Conservation (phyloP, 2,113 vertebrate genomes). For the Eira barbara region DNA sequence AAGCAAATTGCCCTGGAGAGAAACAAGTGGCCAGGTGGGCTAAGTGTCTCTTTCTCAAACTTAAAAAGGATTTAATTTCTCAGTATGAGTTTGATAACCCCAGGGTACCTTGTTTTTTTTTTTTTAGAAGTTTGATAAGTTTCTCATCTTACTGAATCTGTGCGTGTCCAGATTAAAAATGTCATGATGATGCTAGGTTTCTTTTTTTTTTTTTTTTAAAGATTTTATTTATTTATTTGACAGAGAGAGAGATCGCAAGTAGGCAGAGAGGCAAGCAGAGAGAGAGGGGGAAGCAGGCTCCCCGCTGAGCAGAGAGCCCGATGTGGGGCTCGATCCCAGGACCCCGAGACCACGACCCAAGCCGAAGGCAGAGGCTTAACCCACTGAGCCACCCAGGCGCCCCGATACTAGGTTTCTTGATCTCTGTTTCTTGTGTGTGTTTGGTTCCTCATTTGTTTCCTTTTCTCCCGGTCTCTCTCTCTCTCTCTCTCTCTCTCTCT, state of each 20-base stretch:
- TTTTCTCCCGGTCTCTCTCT: background rate
- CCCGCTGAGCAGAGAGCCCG: too few species aligned
- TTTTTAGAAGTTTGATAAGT: background rate
- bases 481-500: background rate
- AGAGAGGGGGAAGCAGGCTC: too few species aligned
- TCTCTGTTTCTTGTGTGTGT: background rate
- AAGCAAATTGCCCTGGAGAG: background rate
- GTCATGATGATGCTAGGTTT: background rate
- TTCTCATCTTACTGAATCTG: background rate
- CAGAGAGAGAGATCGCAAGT: too few species aligned
- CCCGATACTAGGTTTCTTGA: constrained; percentile 12
- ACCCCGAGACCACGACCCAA: too few species aligned
- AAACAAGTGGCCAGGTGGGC: background rate
- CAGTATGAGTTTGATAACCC: background rate
- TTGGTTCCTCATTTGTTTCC: background rate
- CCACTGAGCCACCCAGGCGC: too few species aligned
- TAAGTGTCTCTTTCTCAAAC: constrained; percentile 38
- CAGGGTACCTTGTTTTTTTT: background rate
- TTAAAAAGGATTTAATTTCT: background rate
- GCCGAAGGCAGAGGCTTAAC: too few species aligned
- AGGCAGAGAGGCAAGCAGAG: too few species aligned
- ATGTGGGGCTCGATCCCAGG: too few species aligned
- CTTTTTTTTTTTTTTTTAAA: too few species aligned
- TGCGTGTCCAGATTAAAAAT: constrained; percentile 17
- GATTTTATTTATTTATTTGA: too few species aligned